Conservation (phyloP, 2,113 vertebrate species). For the Barnardius zonarius region DNA sequence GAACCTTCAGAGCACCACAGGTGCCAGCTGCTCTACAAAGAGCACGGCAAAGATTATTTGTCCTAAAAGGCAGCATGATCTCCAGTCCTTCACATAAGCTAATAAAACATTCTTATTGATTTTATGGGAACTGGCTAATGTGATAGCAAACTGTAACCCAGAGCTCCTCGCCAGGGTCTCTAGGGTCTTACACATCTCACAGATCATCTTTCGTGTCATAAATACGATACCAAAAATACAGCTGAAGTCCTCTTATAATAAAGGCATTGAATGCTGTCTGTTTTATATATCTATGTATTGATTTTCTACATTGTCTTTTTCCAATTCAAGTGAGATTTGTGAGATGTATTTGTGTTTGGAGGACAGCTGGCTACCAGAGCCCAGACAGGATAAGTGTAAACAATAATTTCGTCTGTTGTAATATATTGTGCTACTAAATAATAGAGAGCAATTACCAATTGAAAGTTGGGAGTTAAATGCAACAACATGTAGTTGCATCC, state of each 20-base stretch:
- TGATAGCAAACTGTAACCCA: background rate
- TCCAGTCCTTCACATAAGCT: background rate
- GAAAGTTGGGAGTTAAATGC: constrained; percentile 4
- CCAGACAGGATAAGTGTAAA: constrained; percentile 2
- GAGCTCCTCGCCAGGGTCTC: background rate
- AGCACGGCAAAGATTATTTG: background rate
- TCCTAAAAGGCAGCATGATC: background rate
- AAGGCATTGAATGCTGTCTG: background rate
- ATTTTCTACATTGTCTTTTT: background rate
- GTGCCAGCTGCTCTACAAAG: background rate
- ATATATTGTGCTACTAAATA: background rate
- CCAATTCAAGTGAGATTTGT: background rate
- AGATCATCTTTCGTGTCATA: background rate
- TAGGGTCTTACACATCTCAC: background rate
- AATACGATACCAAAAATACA: background rate
- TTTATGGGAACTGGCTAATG: background rate
- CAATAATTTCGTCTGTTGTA: constrained; percentile 4
- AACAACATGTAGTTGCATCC: background rate
- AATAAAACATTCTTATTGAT: background rate
- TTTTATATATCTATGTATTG: background rate
- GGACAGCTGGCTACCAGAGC: constrained; percentile 9
- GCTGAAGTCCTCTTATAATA: background rate
- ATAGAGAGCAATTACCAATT: background rate
- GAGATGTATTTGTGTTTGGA: constrained; percentile 8
- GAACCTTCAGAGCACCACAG: background rate